Evolutionary conservation across 1,140 invertebrate genomes (phyloP).

Genomic region (Apis dorsata): DNA sequence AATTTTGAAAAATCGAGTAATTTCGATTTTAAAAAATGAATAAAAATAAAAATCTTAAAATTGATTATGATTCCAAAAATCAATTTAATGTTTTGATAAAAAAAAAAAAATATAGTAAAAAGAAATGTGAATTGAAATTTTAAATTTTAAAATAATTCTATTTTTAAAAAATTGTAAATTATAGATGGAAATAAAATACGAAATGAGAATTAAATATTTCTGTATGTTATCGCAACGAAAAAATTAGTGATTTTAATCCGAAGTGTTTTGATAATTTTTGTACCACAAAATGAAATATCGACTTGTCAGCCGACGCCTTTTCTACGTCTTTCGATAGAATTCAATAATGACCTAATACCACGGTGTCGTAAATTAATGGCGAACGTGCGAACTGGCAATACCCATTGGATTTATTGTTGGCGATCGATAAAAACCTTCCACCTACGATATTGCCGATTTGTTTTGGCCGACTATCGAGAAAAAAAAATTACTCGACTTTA

Average conservation of each 20-base stretch:
- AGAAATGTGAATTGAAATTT: too few relatives aligned
- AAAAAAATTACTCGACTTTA: constrained; percentile 13
- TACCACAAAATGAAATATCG: background rate
- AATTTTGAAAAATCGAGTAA: background rate
- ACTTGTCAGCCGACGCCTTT: background rate
- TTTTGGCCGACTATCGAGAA: constrained; percentile 64
- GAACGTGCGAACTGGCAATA: constrained; percentile 54
- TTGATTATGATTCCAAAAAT: background rate
- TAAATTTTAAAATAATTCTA: too few relatives aligned
- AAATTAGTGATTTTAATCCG: too few relatives aligned
- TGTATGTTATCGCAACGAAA: background rate
- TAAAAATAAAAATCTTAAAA: too few relatives aligned
- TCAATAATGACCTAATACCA: constrained; percentile 69
- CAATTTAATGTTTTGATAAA: background rate
- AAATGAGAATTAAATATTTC: background rate
- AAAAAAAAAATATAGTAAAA: too few relatives aligned
- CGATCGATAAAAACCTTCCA: constrained; percentile 64
- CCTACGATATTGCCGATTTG: constrained; percentile 66
- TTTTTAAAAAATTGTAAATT: background rate
- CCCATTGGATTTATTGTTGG: constrained; percentile 63
- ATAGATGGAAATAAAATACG: background rate
- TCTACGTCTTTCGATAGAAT: constrained; percentile 40
- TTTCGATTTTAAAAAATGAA: too few relatives aligned
- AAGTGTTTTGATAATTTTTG: background rate
- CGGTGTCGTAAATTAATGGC: constrained; percentile 66